A percentile compares a stretch with the other conserved stretches of the same genome.
Conservation (phyloP, 1,140 invertebrate species). For the Latrodectus geometricus region DNA sequence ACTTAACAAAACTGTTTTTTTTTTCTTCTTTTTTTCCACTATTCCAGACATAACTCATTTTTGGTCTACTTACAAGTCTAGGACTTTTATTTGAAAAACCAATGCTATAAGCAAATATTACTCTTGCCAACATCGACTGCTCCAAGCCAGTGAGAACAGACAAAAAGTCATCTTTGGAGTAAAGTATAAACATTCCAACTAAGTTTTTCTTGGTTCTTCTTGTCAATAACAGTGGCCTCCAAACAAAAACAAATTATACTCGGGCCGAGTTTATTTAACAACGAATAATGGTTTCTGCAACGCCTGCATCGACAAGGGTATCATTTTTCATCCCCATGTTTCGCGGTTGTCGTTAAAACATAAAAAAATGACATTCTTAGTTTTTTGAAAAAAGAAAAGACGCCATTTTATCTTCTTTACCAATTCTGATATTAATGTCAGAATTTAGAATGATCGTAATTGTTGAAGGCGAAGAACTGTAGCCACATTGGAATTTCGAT, state of each 20-base stretch:
- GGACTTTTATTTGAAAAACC: too few species aligned
- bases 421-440: too few species aligned
- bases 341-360: background rate
- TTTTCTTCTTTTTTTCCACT: too few species aligned
- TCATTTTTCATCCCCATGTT: slow-evolving; percentile 15
- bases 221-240: slow-evolving; percentile 24
- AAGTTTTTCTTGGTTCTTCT: background rate
- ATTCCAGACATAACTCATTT: too few species aligned
- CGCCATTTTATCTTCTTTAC: too few species aligned
- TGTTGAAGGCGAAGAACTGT: too few species aligned
- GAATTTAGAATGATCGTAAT: too few species aligned
- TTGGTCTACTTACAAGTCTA: too few species aligned
- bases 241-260: slow-evolving; percentile 23
- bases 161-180: background rate
- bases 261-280: slow-evolving; percentile 6
- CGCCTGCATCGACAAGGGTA: background rate
- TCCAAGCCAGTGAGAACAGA: background rate
- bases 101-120: too few species aligned
- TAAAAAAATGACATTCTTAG: background rate
- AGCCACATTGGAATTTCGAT: too few species aligned
- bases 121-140: too few species aligned
- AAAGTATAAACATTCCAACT: background rate
- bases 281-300: slow-evolving; percentile 25
- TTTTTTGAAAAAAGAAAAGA: background rate
- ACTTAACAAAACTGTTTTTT: too few species aligned